phyloP scores from a whole-genome alignment of 2,888 invertebrate species.

The Caenorhabditis plicata region DNA sequence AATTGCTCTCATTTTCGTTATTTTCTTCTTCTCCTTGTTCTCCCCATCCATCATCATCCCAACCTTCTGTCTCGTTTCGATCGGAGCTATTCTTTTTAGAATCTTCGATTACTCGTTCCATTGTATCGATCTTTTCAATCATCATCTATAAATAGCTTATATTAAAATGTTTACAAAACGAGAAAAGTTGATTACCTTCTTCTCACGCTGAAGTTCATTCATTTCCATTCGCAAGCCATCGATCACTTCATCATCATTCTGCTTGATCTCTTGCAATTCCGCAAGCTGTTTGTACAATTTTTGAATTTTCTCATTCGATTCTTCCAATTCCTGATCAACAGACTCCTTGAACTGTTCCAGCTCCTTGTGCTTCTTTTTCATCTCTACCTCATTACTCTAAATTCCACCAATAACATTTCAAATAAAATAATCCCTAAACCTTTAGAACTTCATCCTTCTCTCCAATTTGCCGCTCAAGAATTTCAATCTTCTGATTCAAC shows the following conservation, averaged over 20 bases:
- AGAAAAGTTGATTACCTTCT: too few relatives aligned
- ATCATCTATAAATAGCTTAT: too few relatives aligned
- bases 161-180: too few relatives aligned
- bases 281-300: neutral
- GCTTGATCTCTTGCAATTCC: neutral
- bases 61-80: conserved; percentile 4
- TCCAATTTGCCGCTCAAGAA: conserved; percentile 3
- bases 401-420: too few relatives aligned
- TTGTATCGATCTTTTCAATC: too few relatives aligned
- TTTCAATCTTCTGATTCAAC: neutral
- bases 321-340: too few relatives aligned
- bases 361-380: neutral
- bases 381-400: too few relatives aligned
- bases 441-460: neutral
- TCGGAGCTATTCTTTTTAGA: neutral
- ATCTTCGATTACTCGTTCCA: too few relatives aligned
- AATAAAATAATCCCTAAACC: too few relatives aligned
- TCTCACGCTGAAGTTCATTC: too few relatives aligned
- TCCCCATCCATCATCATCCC: conserved; percentile 27
- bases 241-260: too few relatives aligned
- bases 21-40: conserved; percentile 2
- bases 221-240: neutral
- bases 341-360: too few relatives aligned
- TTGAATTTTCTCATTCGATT: neutral
- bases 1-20: neutral